Evolutionary conservation across 2,888 invertebrate species (phyloP), one percentile per base, ranked within the genome.

Genomic region (Caenorhabditis japonica): DNA sequence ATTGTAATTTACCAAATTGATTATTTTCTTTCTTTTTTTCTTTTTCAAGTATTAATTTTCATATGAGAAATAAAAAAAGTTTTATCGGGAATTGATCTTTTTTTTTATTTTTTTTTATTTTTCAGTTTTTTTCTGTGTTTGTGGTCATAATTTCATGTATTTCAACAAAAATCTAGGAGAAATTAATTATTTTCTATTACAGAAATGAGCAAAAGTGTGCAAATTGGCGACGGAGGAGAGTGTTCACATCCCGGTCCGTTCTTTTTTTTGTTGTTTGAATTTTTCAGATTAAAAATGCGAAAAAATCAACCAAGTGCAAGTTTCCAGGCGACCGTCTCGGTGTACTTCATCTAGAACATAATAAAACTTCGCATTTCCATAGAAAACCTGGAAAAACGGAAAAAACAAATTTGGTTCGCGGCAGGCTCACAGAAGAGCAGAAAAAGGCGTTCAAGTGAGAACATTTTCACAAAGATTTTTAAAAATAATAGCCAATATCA

Each of bases 361-460:
- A 46, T 0, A 23, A 21, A 19, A 43, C 49, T 19, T 17, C 47
- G 13, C 56, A 73, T 10, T 47, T 64, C 27, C 58, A 70, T 21
- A 47, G 75, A 27, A 72, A 72, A n/a, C 49, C 70, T 12, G 19
- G 17, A 13, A 52, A 64, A 47, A 51, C 60, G 33, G 55, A 61
- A 15, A 80, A 75, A 58, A 66, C 71, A 12, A 82, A 82, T 60
- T 52, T 77, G 43, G 49, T 64, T 10, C 43, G 80, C 0, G 70
- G 72, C 8, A 51, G 71, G 38, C 60, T 80, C 23, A 80, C 76
- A 4, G 41, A 69, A 19, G 77, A 82, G 61, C 77, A 82, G 34
- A 77, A 79, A 43, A 73, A 70, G 21, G 44, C 66, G 19, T 71
- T 82, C 46, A 82, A 75, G 80, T 80, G 25, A 30, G 15, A n/a